Base-by-base conservation (phyloP, 2,113 vertebrate genomes). In the Larimichthys polyactis region DNA sequence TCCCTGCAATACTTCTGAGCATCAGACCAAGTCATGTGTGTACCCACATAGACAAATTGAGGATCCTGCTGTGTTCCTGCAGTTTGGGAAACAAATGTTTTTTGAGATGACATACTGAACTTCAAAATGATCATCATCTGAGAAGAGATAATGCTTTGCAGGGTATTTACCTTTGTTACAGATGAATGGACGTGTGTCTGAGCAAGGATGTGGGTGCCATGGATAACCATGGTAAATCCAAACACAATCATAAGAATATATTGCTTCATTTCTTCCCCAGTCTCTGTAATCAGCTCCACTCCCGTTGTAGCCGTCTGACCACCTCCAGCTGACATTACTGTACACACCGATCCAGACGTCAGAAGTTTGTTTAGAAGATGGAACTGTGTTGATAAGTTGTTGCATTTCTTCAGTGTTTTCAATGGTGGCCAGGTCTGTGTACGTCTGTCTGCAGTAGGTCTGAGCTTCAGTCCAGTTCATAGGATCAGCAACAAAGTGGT, bases 401-500 rank as follows among this genome's bases (percentile, higher is more conserved):
- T 65, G 60, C 4, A 71, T 22, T 14, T 86, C 75, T 59, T 16
- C 10, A 16, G 4, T 3, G 32, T n/a, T 79, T 17, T 0, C 24
- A 15, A 83, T 17, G 3, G 60, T 51, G 67, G 55, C 52, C 82
- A 73, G 66, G 71, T 82, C 71, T 32, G 46, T 64, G 55, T 64
- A 60, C 3, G 0, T 32, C 24, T 58, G 1, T 66, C 78, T 84
- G 75, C 86, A 88, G 78, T 52, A 75, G 43, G 19, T n/a, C 63
- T 40, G 59, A 55, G 86, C 82, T 11, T 71, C 22, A 29, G 1
- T 24, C 75, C 71, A 84, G 1, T 2, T 85, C 65, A 4, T 78
- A 1, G 0, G 1, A 1, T 46, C 1, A 11, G 46, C 8, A 29
- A 79, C 58, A 43, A 19, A 82, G 79, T 65, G 20, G 79, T 86